Conservation (phyloP, 2,113 vertebrate genomes). For the Spea bombifrons region DNA sequence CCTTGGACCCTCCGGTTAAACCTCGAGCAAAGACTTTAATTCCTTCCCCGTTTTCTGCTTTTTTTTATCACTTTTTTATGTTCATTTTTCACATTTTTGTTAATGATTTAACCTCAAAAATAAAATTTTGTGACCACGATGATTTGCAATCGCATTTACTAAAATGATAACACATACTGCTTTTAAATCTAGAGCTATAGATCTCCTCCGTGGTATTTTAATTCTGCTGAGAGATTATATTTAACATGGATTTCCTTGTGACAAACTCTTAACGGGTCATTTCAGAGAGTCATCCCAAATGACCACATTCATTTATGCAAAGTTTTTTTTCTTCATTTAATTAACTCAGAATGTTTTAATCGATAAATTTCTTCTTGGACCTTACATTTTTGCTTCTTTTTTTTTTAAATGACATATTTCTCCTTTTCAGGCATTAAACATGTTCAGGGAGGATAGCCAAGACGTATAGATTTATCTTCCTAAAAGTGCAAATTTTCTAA, state of each 20-base stretch:
- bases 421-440: slow-evolving; percentile 33
- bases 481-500: slow-evolving; percentile 37
- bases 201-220: no score
- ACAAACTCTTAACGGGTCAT: slow-evolving; percentile 32
- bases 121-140: no score
- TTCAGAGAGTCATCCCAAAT: slow-evolving; percentile 26
- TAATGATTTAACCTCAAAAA: no score
- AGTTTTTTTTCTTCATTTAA: slow-evolving; percentile 38
- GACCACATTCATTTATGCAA: slow-evolving; percentile 41
- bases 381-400: neutral
- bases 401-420: slow-evolving; percentile 28
- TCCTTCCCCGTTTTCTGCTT: no score
- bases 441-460: slow-evolving; percentile 12
- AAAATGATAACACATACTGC: no score
- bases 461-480: slow-evolving; percentile 26
- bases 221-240: slow-evolving; percentile 4
- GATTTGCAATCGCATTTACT: no score
- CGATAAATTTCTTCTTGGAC: slow-evolving; percentile 41
- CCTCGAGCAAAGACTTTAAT: no score
- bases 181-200: no score
- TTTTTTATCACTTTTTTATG: no score
- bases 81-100: no score
- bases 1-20: no score
- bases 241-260: slow-evolving; percentile 8
- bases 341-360: slow-evolving; percentile 48